phyloP scores from a whole-genome alignment of 2,888 invertebrate species.

The Acleris sparsana region DNA sequence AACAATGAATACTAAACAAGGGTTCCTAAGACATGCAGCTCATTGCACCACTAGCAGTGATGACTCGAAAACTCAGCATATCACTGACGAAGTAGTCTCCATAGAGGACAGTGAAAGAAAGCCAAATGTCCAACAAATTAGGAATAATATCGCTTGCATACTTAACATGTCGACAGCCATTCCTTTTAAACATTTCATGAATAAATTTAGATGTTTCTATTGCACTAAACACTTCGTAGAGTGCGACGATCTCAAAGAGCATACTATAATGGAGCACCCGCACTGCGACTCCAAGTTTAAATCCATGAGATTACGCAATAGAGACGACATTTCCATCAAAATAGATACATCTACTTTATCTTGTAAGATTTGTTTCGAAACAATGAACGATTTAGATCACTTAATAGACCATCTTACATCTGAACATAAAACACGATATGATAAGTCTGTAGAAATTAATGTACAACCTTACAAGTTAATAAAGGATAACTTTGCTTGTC shows the following conservation, averaged over 20 bases:
- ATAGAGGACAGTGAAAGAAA: slow-evolving; percentile 49
- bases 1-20: slow-evolving; percentile 58
- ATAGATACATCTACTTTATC: slow-evolving; percentile 61
- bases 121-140: slow-evolving; percentile 54
- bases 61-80: slow-evolving; percentile 33
- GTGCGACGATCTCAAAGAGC: slow-evolving; percentile 62
- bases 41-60: slow-evolving; percentile 50
- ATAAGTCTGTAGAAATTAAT: slow-evolving; percentile 51
- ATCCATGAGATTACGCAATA: slow-evolving; percentile 61
- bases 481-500: slow-evolving; percentile 62
- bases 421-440: slow-evolving; percentile 55
- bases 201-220: slow-evolving; percentile 69
- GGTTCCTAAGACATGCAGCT: slow-evolving; percentile 60
- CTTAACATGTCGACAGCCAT: slow-evolving; percentile 68
- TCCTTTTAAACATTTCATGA: slow-evolving; percentile 69
- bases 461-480: slow-evolving; percentile 59
- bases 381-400: slow-evolving; percentile 50
- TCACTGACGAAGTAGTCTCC: slow-evolving; percentile 30
- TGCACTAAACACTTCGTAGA: slow-evolving; percentile 65
- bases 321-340: slow-evolving; percentile 65
- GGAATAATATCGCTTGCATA: slow-evolving; percentile 60
- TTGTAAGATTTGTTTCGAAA: slow-evolving; percentile 59
- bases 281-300: slow-evolving; percentile 61
- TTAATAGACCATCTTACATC: slow-evolving; percentile 56
- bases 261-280: slow-evolving; percentile 62